These are phyloP conservation scores for Iguana delicatissima DNA, from an alignment of 2,797 vertebrate genomes.

Conservation along the genomic window DNA sequence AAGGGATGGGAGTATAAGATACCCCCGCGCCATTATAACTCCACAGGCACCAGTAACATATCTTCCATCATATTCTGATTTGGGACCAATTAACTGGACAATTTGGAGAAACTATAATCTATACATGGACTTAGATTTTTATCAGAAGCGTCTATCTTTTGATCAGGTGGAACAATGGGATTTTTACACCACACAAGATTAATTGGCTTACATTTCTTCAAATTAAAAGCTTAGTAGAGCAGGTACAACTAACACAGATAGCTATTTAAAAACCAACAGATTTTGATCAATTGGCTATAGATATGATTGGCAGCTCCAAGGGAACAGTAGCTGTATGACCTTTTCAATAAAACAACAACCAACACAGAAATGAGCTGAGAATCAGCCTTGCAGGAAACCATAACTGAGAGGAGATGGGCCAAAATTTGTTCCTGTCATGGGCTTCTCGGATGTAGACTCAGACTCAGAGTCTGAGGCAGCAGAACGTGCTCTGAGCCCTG, in stretches of 20 bases:
- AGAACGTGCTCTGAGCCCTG: too few species aligned
- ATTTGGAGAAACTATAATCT: background rate
- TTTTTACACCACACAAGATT: background rate
- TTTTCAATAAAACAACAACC: background rate
- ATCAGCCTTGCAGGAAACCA: background rate
- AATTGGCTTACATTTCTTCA: background rate
- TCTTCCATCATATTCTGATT: background rate
- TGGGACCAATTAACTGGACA: background rate
- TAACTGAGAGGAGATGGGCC: background rate
- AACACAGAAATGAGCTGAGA: background rate
- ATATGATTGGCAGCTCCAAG: background rate
- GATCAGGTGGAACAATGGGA: background rate
- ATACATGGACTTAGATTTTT: background rate
- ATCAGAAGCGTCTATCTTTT: background rate
- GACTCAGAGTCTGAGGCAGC: too few species aligned
- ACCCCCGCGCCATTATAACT: too few species aligned
- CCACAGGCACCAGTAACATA: background rate
- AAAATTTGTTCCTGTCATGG: background rate
- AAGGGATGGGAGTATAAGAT: background rate
- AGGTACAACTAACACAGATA: background rate
- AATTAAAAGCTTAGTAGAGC: background rate
- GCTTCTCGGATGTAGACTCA: too few species aligned
- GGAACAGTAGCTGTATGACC: background rate
- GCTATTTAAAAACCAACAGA: background rate
- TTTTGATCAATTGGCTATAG: background rate